These are phyloP conservation scores for Drosophila borealis DNA, from an alignment of 2,888 invertebrate species.

Conservation along the genomic window DNA sequence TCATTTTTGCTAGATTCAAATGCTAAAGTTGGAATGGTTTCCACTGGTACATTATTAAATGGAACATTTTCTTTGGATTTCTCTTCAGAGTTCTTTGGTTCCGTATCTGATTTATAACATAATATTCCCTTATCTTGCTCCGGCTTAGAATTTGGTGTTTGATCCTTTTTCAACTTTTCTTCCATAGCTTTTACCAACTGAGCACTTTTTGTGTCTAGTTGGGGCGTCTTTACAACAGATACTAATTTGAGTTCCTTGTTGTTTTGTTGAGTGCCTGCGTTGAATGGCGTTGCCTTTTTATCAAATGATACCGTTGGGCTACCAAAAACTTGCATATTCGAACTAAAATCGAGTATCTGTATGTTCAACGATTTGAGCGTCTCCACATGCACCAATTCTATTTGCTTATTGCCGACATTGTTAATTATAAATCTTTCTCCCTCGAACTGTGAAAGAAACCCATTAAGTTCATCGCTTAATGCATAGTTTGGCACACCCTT, in stretches of 20 bases:
- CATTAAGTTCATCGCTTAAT: background rate
- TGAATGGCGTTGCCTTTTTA: background rate
- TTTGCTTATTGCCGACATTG: background rate
- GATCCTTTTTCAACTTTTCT: background rate
- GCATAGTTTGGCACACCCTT: slow-evolving; percentile 21
- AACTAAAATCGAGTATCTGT: slow-evolving; percentile 22
- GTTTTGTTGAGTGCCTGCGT: background rate
- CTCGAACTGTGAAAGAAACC: slow-evolving; percentile 36
- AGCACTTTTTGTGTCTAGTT: background rate
- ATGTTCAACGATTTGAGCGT: slow-evolving; percentile 29
- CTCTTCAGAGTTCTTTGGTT: background rate
- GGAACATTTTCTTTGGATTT: background rate
- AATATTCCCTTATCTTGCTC: background rate
- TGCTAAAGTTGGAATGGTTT: background rate
- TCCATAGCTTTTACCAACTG: background rate
- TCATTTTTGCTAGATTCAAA: background rate
- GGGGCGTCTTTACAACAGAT: background rate
- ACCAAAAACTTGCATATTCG: background rate
- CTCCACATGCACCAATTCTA: slow-evolving; percentile 31
- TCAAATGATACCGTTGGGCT: background rate
- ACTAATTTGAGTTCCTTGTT: background rate
- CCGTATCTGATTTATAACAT: background rate
- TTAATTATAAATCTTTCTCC: slow-evolving; percentile 10
- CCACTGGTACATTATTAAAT: background rate
- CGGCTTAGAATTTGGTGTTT: background rate